These are phyloP conservation scores for Larimichthys polyactis DNA, from an alignment of 2,113 vertebrate species.

Conservation along the genomic window DNA sequence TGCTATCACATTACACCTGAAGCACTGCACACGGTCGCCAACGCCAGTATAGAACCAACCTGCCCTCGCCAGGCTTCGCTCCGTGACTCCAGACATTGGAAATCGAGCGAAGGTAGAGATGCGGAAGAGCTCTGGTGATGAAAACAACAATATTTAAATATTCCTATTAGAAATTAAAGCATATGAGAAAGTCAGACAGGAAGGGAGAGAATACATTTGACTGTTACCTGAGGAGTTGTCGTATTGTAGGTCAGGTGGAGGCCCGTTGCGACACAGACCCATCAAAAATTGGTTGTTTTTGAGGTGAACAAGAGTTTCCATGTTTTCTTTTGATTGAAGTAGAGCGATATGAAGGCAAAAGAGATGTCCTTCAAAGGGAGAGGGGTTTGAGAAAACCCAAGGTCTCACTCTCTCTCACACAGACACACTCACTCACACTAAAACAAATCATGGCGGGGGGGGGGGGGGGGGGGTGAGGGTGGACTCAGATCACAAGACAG, in stretches of 20 bases:
- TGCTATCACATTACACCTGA: slow-evolving; percentile 90
- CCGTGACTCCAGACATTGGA: slow-evolving; percentile 84
- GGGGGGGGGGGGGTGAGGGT: no score
- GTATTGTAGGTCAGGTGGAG: slow-evolving; percentile 88
- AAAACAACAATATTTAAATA: neutral
- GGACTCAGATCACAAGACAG: neutral
- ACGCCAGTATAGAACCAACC: slow-evolving; percentile 95
- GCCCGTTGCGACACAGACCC: slow-evolving; percentile 84
- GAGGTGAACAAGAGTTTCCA: slow-evolving; percentile 87
- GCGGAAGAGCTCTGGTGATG: slow-evolving; percentile 91
- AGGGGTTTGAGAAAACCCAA: slow-evolving; percentile 87
- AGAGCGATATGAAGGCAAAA: slow-evolving; percentile 55
- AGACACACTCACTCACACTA: slow-evolving; percentile 38
- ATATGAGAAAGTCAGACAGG: neutral
- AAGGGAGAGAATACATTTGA: neutral
- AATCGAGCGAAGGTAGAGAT: slow-evolving; percentile 94
- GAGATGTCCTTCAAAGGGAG: slow-evolving; percentile 90
- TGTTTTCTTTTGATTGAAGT: slow-evolving; percentile 52
- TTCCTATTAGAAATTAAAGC: neutral
- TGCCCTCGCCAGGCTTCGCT: slow-evolving; percentile 93
- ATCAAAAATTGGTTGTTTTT: slow-evolving; percentile 87
- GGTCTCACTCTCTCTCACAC: slow-evolving; percentile 38
- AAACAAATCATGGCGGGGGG: neutral
- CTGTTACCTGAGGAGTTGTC: slow-evolving; percentile 87
- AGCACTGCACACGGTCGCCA: slow-evolving; percentile 94